These are phyloP conservation scores for Philopotamus ludificatus DNA, from an alignment of 1,140 invertebrate species.

Conservation along the genomic window DNA sequence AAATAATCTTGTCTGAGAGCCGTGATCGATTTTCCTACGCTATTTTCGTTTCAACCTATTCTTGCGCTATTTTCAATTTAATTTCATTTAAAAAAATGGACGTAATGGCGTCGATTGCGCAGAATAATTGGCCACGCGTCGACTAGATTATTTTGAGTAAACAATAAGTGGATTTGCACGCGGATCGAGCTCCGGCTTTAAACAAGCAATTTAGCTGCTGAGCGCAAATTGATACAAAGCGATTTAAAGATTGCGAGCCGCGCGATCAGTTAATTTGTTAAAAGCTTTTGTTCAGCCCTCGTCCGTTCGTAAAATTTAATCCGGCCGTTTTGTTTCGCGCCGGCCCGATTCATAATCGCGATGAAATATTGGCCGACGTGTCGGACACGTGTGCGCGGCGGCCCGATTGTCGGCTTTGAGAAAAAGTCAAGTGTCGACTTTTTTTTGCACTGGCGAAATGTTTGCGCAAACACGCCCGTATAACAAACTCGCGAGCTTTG, in stretches of 20 bases:
- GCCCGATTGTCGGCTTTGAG: constrained; percentile 1
- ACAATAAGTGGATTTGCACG: constrained; percentile 9
- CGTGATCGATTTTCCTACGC: no score
- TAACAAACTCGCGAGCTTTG: constrained; percentile 7
- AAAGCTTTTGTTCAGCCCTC: constrained; percentile 38
- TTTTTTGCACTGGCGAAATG: background rate
- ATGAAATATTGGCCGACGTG: constrained; percentile 20
- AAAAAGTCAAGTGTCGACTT: background rate
- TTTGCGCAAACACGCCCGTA: constrained; percentile 2
- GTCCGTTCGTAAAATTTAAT: constrained; percentile 33
- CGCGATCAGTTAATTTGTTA: constrained; percentile 41
- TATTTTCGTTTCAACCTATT: no score
- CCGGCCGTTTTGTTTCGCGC: constrained; percentile 29
- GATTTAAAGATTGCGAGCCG: constrained; percentile 38
- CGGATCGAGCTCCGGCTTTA: constrained; percentile 25
- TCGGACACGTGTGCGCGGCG: no score
- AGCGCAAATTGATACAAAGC: constrained; percentile 43
- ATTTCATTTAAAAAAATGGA: background rate
- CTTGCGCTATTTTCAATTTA: no score
- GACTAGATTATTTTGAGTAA: no score
- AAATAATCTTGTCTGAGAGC: no score
- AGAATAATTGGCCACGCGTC: background rate
- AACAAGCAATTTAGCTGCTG: constrained; percentile 42
- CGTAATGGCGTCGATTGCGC: background rate
- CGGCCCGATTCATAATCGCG: constrained; percentile 20